Conservation (phyloP, 2,888 invertebrate genomes). For the Stomorhina lunata region DNA sequence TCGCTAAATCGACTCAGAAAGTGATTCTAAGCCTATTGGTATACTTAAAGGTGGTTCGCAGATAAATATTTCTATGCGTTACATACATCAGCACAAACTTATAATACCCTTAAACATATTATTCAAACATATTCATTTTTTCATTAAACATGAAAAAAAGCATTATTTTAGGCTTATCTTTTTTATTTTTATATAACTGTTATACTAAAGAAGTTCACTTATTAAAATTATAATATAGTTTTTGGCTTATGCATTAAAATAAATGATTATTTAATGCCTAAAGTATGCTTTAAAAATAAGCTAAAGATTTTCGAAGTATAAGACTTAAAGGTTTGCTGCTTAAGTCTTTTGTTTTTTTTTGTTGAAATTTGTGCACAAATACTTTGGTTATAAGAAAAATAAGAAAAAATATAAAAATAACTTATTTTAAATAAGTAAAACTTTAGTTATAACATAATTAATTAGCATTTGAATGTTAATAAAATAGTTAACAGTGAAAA, state of each 20-base stretch:
- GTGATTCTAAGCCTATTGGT: too few relatives aligned
- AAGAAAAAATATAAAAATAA: background rate
- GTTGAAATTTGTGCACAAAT: background rate
- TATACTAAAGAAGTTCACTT: background rate
- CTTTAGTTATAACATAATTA: background rate
- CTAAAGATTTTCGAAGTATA: background rate
- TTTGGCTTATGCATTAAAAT: background rate
- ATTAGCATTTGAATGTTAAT: slow-evolving; percentile 26
- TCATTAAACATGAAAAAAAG: too few relatives aligned
- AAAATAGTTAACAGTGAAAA: background rate
- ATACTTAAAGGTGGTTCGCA: too few relatives aligned
- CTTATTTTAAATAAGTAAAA: too few relatives aligned
- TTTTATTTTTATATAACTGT: background rate
- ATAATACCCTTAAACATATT: too few relatives aligned
- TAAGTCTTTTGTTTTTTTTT: slow-evolving; percentile 30
- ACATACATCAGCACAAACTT: too few relatives aligned
- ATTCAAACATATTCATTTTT: too few relatives aligned
- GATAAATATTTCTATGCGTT: too few relatives aligned
- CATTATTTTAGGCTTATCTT: too few relatives aligned
- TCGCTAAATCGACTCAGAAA: too few relatives aligned
- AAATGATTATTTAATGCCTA: background rate
- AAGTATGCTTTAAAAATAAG: background rate
- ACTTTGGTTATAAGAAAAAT: background rate
- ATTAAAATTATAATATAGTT: background rate
- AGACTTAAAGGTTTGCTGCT: slow-evolving; percentile 4